phyloP scores from a whole-genome alignment of 2,113 vertebrate genomes.

The Toxostoma redivivum region DNA sequence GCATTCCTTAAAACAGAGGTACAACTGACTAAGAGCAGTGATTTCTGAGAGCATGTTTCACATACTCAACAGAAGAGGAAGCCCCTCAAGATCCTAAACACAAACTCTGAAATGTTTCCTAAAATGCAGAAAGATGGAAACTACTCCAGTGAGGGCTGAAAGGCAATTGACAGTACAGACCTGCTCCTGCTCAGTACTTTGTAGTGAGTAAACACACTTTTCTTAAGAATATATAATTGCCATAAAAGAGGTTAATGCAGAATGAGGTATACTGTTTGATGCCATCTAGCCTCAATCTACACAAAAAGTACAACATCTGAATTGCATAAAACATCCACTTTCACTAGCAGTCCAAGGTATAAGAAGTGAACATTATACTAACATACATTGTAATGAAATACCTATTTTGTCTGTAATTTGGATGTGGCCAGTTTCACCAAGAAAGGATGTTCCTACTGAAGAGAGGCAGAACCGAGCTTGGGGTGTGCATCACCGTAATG shows the following conservation, averaged over 20 bases:
- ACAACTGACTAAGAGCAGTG: neutral
- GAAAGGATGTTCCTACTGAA: neutral
- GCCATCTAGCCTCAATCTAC: neutral
- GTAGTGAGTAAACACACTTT: neutral
- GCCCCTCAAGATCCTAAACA: neutral
- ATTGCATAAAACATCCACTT: neutral
- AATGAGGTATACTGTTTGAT: neutral
- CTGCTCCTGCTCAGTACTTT: neutral
- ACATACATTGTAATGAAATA: neutral
- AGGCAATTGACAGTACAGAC: neutral
- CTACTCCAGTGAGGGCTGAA: constrained; percentile 5
- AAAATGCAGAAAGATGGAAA: constrained; percentile 44
- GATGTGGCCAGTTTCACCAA: neutral
- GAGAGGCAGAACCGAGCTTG: neutral
- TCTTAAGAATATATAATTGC: neutral
- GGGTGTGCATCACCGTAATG: neutral
- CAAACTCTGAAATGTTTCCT: constrained; percentile 47
- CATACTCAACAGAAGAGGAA: neutral
- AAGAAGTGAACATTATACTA: neutral
- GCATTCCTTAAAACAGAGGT: neutral
- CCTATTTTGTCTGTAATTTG: neutral
- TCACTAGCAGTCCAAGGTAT: neutral
- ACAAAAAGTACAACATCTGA: neutral
- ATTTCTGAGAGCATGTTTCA: constrained; percentile 19
- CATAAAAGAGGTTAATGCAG: neutral